These are phyloP conservation scores for Bovichtus variegatus DNA, from an alignment of 2,797 vertebrate species.

Conservation along the genomic window DNA sequence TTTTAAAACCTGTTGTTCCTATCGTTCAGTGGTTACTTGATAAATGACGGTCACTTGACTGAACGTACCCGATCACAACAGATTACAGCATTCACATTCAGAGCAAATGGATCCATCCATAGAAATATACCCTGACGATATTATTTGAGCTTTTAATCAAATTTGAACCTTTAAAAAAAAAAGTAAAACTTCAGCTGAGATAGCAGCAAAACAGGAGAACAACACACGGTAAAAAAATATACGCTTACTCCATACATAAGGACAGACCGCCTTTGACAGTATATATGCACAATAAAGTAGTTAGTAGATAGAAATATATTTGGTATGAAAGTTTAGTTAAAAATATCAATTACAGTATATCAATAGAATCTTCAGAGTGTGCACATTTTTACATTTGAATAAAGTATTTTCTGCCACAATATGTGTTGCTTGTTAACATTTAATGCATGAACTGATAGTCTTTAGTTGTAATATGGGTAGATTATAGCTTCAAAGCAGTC, in stretches of 20 bases:
- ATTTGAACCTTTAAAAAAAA: slow-evolving; percentile 19
- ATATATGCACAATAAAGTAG: slow-evolving; percentile 74
- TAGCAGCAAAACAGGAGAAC: slow-evolving; percentile 78
- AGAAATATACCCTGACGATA: slow-evolving; percentile 34
- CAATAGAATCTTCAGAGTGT: slow-evolving; percentile 35
- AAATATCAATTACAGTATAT: slow-evolving; percentile 52
- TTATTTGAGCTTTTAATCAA: slow-evolving; percentile 25
- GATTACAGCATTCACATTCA: slow-evolving; percentile 52
- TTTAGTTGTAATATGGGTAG: background rate
- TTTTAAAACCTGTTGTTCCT: background rate
- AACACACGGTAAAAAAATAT: slow-evolving; percentile 60
- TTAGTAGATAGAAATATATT: slow-evolving; percentile 69
- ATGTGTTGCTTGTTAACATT: slow-evolving; percentile 37
- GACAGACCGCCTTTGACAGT: slow-evolving; percentile 63
- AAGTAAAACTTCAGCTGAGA: slow-evolving; percentile 47
- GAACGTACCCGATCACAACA: slow-evolving; percentile 9
- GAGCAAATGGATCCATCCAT: slow-evolving; percentile 5
- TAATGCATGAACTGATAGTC: slow-evolving; percentile 17
- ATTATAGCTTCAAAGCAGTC: slow-evolving; percentile 11
- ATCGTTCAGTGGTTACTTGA: slow-evolving; percentile 1
- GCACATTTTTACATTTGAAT: slow-evolving; percentile 54
- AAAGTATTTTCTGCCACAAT: slow-evolving; percentile 43
- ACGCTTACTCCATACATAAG: slow-evolving; percentile 34
- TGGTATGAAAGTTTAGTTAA: slow-evolving; percentile 65
- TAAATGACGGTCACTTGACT: background rate